phyloP scores from a whole-genome alignment of 2,113 vertebrate genomes.

The Xenus cinereus region DNA sequence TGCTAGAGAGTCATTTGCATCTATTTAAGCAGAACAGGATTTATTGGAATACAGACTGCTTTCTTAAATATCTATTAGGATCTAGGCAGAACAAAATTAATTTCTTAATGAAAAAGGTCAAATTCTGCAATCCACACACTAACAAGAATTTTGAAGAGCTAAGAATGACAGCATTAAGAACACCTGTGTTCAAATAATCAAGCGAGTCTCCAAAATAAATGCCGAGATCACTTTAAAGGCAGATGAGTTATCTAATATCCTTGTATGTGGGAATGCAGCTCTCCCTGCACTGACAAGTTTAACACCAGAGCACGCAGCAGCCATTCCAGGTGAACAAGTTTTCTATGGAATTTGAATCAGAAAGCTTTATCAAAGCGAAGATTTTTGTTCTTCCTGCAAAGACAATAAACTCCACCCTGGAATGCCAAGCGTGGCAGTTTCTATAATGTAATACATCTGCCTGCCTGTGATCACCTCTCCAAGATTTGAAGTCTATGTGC shows the following conservation, averaged over 20 bases:
- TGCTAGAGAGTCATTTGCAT: conserved; percentile 42
- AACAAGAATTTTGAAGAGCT: neutral
- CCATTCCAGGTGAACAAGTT: neutral
- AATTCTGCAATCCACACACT: neutral
- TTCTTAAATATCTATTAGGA: neutral
- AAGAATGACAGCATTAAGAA: neutral
- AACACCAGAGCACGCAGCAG: neutral
- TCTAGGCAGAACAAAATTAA: neutral
- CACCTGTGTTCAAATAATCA: neutral
- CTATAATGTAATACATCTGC: neutral
- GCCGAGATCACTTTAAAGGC: neutral
- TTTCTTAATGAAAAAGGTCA: neutral
- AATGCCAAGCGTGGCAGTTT: neutral
- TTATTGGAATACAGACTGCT: neutral
- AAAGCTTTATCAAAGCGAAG: neutral
- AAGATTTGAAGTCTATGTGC: neutral
- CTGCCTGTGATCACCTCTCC: neutral
- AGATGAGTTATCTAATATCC: neutral
- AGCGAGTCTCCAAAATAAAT: neutral
- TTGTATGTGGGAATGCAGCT: neutral
- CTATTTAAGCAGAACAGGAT: neutral
- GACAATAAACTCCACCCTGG: neutral
- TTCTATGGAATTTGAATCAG: neutral
- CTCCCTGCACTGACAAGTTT: neutral
- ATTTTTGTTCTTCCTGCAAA: neutral